Conservation (phyloP, 2,888 invertebrate species). For the Andrena flavipes region DNA sequence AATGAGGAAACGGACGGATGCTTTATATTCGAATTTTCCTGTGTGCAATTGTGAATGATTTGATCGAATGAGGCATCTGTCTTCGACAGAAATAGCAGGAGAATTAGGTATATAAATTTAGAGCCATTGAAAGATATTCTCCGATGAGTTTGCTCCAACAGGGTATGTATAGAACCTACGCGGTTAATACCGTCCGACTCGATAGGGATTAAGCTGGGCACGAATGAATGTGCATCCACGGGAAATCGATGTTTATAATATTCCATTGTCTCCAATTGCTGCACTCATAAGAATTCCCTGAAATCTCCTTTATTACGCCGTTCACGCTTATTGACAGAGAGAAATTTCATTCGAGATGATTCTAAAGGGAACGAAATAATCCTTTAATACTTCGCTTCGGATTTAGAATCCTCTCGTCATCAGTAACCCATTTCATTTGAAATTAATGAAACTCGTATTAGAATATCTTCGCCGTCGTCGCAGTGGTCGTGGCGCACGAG, state of each 20-base stretch:
- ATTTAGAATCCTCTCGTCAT: conserved; percentile 30
- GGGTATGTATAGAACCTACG: neutral
- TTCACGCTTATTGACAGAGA: conserved; percentile 32
- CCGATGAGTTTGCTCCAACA: neutral
- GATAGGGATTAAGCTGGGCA: conserved; percentile 43
- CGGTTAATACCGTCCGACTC: conserved; percentile 22
- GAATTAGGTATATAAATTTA: neutral
- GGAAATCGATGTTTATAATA: conserved; percentile 50
- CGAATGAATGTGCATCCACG: conserved; percentile 44
- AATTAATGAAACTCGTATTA: conserved; percentile 12
- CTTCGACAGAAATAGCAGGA: too few relatives aligned
- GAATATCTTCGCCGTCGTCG: neutral
- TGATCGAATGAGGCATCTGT: too few relatives aligned
- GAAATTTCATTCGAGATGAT: conserved; percentile 35
- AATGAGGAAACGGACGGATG: too few relatives aligned
- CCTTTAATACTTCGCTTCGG: conserved; percentile 33
- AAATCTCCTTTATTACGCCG: conserved; percentile 30
- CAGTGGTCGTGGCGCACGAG: too few relatives aligned
- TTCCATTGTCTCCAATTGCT: conserved; percentile 40
- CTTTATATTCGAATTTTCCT: too few relatives aligned
- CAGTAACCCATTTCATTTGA: conserved; percentile 29
- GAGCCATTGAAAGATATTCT: neutral
- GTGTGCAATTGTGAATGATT: too few relatives aligned
- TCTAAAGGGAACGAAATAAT: conserved; percentile 36
- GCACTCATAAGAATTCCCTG: conserved; percentile 17